phyloP scores from a whole-genome alignment of 2,113 vertebrate species.

The Arvicanthis niloticus region DNA sequence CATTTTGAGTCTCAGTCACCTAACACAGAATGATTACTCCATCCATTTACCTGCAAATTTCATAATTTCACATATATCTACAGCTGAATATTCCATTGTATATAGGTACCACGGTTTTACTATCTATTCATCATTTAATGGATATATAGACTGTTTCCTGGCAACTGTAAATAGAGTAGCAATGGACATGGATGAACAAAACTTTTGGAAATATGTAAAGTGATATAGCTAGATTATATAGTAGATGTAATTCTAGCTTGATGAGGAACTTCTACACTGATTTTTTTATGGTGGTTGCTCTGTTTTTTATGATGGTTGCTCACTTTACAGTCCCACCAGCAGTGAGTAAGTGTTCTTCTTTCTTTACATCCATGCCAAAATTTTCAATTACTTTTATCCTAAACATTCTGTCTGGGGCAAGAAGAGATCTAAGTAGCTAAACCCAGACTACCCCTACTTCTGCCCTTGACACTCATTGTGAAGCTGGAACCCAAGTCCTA shows the following conservation, averaged over 20 bases:
- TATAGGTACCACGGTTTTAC: not conserved
- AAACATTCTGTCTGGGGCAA: too few species aligned
- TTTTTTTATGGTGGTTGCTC: too few species aligned
- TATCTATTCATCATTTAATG: not conserved
- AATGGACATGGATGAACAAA: not conserved
- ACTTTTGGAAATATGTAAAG: not conserved
- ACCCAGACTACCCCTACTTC: too few species aligned
- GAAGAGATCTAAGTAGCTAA: too few species aligned
- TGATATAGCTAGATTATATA: not conserved
- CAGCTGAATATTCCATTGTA: not conserved
- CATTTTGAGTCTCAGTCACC: not conserved
- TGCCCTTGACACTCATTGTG: too few species aligned
- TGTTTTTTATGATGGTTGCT: too few species aligned
- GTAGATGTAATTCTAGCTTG: not conserved
- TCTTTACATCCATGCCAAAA: too few species aligned
- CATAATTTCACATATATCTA: not conserved
- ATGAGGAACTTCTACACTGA: too few species aligned
- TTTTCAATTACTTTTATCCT: too few species aligned
- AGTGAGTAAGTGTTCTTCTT: too few species aligned
- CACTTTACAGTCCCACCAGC: too few species aligned
- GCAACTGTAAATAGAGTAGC: not conserved
- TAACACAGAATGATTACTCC: not conserved
- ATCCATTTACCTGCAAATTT: not conserved
- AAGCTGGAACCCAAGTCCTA: too few species aligned
- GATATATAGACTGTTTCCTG: not conserved